A percentile compares a stretch with the other conserved stretches of the same genome.
Conservation (phyloP, 2,113 vertebrate species). For the Hassar affinis region DNA sequence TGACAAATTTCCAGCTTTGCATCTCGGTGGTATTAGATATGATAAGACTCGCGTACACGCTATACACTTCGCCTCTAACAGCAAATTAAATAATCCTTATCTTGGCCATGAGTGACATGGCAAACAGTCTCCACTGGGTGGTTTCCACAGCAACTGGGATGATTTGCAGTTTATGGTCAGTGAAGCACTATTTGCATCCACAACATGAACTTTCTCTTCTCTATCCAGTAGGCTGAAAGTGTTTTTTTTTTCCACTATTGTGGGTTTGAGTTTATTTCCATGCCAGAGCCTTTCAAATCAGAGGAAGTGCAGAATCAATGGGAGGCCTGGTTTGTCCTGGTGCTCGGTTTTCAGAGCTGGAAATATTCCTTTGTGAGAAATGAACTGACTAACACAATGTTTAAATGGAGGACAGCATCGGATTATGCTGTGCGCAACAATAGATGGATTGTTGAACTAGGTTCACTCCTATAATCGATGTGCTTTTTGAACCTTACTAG, state of each 20-base stretch:
- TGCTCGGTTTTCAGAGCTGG: not conserved
- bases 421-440: not conserved
- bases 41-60: not conserved
- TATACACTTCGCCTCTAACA: not conserved
- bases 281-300: constrained; percentile 36
- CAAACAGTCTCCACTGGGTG: constrained; percentile 11
- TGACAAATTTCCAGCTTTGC: not conserved
- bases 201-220: constrained; percentile 17
- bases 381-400: not conserved
- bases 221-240: constrained; percentile 15
- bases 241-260: not conserved
- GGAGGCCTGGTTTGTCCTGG: constrained; percentile 16
- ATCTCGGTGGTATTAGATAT: not conserved
- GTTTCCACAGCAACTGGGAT: constrained; percentile 46
- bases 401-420: not conserved
- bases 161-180: constrained; percentile 30
- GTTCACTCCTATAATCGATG: constrained; percentile 12
- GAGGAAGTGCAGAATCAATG: constrained; percentile 36
- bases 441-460: not conserved
- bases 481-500: not conserved
- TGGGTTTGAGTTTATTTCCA: constrained; percentile 25
- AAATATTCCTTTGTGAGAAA: constrained; percentile 31
- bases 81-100: constrained; percentile 38
- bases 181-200: constrained; percentile 33
- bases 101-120: constrained; percentile 22